Percentiles rank a stretch among this genome's conserved stretches.
These are phyloP conservation scores for Eupithecia subumbrata DNA, from an alignment of 2,888 invertebrate species.

Conservation along the genomic window DNA sequence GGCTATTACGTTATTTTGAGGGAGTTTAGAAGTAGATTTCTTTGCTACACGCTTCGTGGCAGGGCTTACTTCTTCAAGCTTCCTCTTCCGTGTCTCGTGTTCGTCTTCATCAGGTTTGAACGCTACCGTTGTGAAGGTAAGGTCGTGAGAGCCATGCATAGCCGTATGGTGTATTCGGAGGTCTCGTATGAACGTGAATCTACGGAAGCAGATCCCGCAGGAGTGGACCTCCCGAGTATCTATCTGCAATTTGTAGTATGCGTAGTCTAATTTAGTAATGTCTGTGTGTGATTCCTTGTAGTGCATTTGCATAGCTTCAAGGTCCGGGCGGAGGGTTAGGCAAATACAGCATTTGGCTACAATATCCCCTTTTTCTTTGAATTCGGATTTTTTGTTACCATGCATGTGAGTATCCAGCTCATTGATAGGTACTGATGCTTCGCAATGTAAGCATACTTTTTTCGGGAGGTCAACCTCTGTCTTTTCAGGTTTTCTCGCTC, in stretches of 20 bases:
- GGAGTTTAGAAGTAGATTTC: conserved; percentile 69
- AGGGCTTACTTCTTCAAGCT: conserved; percentile 29
- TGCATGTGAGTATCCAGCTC: conserved; percentile 57
- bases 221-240: conserved; percentile 50
- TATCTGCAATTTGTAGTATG: conserved; percentile 54
- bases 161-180: conserved; percentile 56
- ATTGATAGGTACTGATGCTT: conserved; percentile 50
- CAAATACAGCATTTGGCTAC: conserved; percentile 79
- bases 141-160: conserved; percentile 48
- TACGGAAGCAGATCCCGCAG: conserved; percentile 56
- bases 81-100: conserved; percentile 37
- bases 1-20: conserved; percentile 55
- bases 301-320: conserved; percentile 65
- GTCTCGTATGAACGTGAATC: conserved; percentile 55
- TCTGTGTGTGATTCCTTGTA: conserved; percentile 57
- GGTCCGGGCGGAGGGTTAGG: conserved; percentile 56
- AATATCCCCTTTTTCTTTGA: conserved; percentile 63
- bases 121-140: conserved; percentile 49
- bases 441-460: conserved; percentile 66
- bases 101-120: conserved; percentile 39
- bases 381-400: conserved; percentile 51
- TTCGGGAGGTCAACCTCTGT: conserved; percentile 37
- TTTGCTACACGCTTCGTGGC: conserved; percentile 55
- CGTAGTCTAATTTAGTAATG: conserved; percentile 54
- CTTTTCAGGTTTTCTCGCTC: conserved; percentile 10